These are phyloP conservation scores for Acanthoscelides obtectus DNA, from an alignment of 2,888 invertebrate species.

Conservation along the genomic window DNA sequence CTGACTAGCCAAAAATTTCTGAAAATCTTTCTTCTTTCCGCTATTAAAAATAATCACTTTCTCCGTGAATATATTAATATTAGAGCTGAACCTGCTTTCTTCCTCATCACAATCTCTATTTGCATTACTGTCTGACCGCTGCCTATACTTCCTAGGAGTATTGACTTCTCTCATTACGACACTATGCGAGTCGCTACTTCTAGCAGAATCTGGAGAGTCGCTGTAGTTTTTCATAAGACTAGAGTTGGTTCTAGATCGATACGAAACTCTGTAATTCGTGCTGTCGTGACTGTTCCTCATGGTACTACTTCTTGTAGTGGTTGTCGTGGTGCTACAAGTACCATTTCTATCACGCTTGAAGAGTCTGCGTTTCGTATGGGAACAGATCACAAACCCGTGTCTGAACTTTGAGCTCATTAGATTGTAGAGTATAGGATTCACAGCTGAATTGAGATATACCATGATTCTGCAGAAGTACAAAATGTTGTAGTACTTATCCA, in stretches of 20 bases:
- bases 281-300: conserved; percentile 37
- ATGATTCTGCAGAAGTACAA: conserved; percentile 81
- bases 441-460: conserved; percentile 84
- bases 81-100: conserved; percentile 16
- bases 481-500: conserved; percentile 76
- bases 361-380: conserved; percentile 51
- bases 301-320: conserved; percentile 42
- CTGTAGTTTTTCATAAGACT: conserved; percentile 36
- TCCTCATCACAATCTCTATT: conserved; percentile 25
- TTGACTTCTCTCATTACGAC: conserved; percentile 14
- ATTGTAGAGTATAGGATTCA: conserved; percentile 87
- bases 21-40: conserved; percentile 15
- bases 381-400: conserved; percentile 69
- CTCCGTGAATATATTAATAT: conserved; percentile 31
- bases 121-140: conserved; percentile 21
- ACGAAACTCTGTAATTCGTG: conserved; percentile 35
- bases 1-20: conserved; percentile 21
- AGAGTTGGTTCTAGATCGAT: conserved; percentile 38
- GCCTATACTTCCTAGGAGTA: conserved; percentile 1
- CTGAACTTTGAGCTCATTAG: conserved; percentile 89
- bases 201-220: conserved; percentile 52
- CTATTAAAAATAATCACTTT: conserved; percentile 28
- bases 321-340: conserved; percentile 56
- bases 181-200: conserved; percentile 48
- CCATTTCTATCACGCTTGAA: conserved; percentile 47